Evolutionary conservation across 2,113 vertebrate species (phyloP).

Genomic region (Spheniscus mendiculus): DNA sequence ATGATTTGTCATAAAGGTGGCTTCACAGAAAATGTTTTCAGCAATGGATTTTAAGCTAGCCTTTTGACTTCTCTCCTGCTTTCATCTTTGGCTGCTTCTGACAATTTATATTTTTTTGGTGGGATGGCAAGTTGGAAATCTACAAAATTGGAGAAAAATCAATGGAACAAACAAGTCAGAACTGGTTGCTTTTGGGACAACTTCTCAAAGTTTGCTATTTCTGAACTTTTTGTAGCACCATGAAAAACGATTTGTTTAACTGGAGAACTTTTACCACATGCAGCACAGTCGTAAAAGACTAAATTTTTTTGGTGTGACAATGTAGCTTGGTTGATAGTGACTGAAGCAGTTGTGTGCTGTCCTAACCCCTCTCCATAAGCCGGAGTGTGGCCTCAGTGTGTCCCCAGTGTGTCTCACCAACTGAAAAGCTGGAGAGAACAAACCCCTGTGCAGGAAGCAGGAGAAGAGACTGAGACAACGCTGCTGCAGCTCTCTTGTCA

Average conservation of each 20-base stretch:
- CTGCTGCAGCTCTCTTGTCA: background rate
- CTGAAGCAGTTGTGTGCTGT: background rate
- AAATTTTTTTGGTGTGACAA: background rate
- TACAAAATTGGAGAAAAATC: background rate
- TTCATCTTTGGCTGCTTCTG: background rate
- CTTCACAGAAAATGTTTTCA: background rate
- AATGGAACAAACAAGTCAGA: background rate
- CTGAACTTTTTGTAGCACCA: background rate
- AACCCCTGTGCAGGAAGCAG: background rate
- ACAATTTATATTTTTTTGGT: background rate
- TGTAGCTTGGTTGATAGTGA: background rate
- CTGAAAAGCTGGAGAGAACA: background rate
- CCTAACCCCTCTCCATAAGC: background rate
- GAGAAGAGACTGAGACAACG: background rate
- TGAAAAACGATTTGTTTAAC: background rate
- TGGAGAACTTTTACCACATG: background rate
- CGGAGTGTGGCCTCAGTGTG: background rate
- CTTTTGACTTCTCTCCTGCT: background rate
- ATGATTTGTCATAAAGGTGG: background rate
- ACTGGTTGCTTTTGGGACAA: background rate
- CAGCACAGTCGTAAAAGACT: background rate
- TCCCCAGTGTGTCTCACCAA: background rate
- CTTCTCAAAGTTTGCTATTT: background rate
- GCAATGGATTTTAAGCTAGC: background rate
- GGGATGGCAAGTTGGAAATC: background rate